Evolutionary conservation across 2,797 vertebrate species (phyloP), one percentile per base, ranked within the genome.

Genomic region (Falco biarmicus): DNA sequence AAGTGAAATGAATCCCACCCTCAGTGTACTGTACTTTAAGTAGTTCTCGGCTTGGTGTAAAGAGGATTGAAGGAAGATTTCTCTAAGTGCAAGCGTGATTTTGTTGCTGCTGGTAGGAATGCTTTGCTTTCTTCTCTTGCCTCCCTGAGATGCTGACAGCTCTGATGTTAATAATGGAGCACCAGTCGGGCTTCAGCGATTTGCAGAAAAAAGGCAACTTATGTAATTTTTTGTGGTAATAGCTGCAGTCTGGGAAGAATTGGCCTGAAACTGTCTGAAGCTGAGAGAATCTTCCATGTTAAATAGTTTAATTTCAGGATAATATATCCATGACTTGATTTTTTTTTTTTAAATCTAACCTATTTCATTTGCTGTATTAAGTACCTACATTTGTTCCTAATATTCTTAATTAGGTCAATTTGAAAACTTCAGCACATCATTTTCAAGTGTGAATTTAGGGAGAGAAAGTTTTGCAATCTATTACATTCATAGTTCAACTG

Each of bases 241-340:
- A 96, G 76, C 94, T 96, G 91, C 70, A 95, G 85, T 93, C 5
- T 95, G 26, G 76, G 89, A 97, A 97, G 94, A 96, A 91, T 78
- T 97, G 96, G 91, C 96, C 97, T 97, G 75, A 97, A 97, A 97
- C 90, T 95, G 94, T 97, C 97, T 97, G 90, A 89, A 95, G 51
- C 89, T 61, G 70, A 91, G 83, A 93, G 82, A 93, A 94, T 96
- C 32, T 91, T 95, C 64, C 66, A 78, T 64, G 77, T 94, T 95
- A 96, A 95, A 97, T 69, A 93, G 90, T 96, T 95, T 97, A 96
- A 97, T 95, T 97, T 96, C 78, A 86, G 95, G 81, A 93, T 95
- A 86, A 96, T 93, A 93, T 89, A 92, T 84, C 83, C 54, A 84
- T 82, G 45, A 87, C 65, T 93, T 80, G 73, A 41, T 41, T 41